Percentiles rank a stretch among this genome's conserved stretches.
phyloP scores from a whole-genome alignment of 1,140 invertebrate genomes.

The Drosophila jambulina region DNA sequence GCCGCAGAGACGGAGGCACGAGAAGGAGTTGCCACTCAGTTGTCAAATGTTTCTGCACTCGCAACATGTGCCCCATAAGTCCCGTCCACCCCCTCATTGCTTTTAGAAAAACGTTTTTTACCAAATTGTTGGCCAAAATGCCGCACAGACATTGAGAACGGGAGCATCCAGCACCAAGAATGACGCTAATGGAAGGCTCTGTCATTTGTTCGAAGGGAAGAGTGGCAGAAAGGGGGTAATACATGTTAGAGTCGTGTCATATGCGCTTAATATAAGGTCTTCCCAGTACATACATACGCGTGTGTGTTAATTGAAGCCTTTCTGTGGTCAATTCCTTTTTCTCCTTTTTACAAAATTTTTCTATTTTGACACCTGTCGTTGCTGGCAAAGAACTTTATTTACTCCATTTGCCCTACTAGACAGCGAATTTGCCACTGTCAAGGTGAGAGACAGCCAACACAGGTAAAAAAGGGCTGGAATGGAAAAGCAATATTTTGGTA shows the following conservation, averaged over 20 bases:
- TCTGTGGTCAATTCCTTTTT: conserved; percentile 24
- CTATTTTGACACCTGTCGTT: conserved; percentile 68
- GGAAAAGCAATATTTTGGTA: no score
- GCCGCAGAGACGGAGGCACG: conserved; percentile 43
- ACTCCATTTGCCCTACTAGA: conserved; percentile 25
- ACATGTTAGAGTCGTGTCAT: conserved; percentile 50
- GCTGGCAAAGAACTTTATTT: conserved; percentile 59
- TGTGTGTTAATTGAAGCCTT: conserved; percentile 71
- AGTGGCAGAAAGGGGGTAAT: conserved; percentile 1
- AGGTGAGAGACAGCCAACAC: conserved; percentile 26
- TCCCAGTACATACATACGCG: background rate
- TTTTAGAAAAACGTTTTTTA: conserved; percentile 80
- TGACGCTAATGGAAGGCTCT: conserved; percentile 81
- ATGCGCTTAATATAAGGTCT: conserved; percentile 59
- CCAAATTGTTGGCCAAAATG: conserved; percentile 81
- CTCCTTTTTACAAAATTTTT: conserved; percentile 7
- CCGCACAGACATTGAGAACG: conserved; percentile 52
- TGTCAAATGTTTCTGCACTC: conserved; percentile 77
- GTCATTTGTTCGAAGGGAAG: conserved; percentile 45
- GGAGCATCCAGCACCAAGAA: conserved; percentile 51
- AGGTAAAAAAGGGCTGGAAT: background rate
- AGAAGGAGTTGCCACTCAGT: conserved; percentile 59
- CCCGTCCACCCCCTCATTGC: conserved; percentile 29
- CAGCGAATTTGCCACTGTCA: conserved; percentile 62
- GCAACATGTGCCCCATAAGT: conserved; percentile 30